A percentile compares a stretch with the other conserved stretches of the same genome.
These are phyloP conservation scores for Galbula dea DNA, from an alignment of 2,113 vertebrate species.

Conservation along the genomic window DNA sequence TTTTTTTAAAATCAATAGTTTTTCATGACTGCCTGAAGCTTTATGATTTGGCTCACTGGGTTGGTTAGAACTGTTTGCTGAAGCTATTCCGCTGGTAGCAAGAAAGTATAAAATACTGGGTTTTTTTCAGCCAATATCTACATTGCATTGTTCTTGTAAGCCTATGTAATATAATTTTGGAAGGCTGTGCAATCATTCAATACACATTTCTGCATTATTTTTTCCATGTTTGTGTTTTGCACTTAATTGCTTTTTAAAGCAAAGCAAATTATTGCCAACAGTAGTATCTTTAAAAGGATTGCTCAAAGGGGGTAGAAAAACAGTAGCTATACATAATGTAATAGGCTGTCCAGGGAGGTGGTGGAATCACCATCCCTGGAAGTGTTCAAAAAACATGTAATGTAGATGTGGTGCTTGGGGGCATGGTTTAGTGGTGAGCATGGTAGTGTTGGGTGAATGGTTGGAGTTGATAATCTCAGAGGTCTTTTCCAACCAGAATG, in stretches of 20 bases:
- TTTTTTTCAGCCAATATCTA: background rate
- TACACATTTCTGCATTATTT: background rate
- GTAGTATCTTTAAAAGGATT: background rate
- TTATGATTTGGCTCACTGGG: conserved; percentile 68
- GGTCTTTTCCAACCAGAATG: too few species aligned
- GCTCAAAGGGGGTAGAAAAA: background rate
- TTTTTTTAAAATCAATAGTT: conserved; percentile 62
- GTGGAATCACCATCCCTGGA: too few species aligned
- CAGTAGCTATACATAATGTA: background rate
- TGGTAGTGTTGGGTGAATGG: too few species aligned
- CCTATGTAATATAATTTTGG: background rate
- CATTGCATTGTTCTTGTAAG: background rate
- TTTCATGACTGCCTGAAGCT: conserved; percentile 53
- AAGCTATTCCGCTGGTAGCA: conserved; percentile 42
- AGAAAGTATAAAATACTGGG: background rate
- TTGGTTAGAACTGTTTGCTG: conserved; percentile 45
- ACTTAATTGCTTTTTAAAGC: background rate
- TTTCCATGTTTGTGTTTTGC: background rate
- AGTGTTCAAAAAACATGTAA: too few species aligned
- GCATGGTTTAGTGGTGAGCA: too few species aligned
- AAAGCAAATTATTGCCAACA: background rate
- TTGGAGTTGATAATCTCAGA: too few species aligned
- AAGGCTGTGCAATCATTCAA: background rate
- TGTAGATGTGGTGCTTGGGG: too few species aligned
- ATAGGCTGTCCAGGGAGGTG: too few species aligned